Evolutionary conservation across 2,888 invertebrate genomes (phyloP), one percentile per base, ranked within the genome.

Genomic region (Seira ritae): DNA sequence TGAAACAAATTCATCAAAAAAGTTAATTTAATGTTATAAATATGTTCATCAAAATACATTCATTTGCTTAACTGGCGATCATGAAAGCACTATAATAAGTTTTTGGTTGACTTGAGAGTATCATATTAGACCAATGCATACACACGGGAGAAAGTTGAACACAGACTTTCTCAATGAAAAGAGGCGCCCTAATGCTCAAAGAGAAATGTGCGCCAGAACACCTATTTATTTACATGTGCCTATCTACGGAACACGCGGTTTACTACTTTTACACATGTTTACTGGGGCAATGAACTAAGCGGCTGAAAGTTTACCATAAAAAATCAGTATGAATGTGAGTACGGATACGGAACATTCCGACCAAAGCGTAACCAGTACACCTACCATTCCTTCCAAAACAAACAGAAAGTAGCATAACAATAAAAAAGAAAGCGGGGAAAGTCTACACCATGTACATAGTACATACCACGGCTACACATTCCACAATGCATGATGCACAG

Each of bases 351-450:
- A 69, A 74, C 23, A 75, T 70, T 46, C 73, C 75, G 80, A 81
- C 75, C 80, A 55, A 62, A 72, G 24, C 69, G 80, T 75, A 81
- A 81, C 80, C 80, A 68, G 80, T 81, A 81, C 80, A 81, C 80
- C 75, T 75, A 74, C 74, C 70, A 81, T 50, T 17, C 10, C 46
- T 68, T 1, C 42, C 68, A 24, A 66, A 46, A 23, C 66, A 74
- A 10, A 23, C 24, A 19, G n/a, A 72, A 72, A 19, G 17, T 4
- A 15, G 22, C 17, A 19, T 60, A 60, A 4, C 60, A 6, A 60
- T 6, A 2, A 31, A 37, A 74, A 74, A 62, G 50, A 12, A 50
- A n/a, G 50, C 50, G 12, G 17, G 50, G 17, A 50, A 50, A 50
- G 50, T n/a, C 12, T 15, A 50, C n/a, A n/a, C n/a, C n/a, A n/a